Percentiles rank a stretch among this genome's conserved stretches.
phyloP scores from a whole-genome alignment of 2,113 vertebrate species.

The Syrmaticus mikado region DNA sequence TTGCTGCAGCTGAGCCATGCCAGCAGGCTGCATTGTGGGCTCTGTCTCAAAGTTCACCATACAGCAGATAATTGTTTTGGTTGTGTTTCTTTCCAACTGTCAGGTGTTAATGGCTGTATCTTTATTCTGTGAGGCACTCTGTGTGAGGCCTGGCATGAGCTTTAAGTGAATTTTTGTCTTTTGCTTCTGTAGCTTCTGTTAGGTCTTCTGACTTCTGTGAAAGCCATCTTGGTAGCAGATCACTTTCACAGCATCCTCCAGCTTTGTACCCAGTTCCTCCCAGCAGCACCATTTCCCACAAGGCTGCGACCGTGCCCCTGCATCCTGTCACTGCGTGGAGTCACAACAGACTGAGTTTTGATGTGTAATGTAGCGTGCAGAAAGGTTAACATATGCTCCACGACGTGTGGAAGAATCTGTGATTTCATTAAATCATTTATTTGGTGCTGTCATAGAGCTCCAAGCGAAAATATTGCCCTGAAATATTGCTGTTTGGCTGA shows the following conservation, averaged over 20 bases:
- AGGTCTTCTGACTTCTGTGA: background rate
- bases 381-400: accelerated
- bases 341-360: accelerated
- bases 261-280: background rate
- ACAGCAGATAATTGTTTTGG: background rate
- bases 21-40: accelerated
- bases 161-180: background rate
- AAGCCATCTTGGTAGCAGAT: background rate
- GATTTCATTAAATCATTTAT: background rate
- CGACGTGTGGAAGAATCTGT: background rate
- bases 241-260: background rate
- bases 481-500: accelerated
- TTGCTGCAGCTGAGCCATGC: background rate
- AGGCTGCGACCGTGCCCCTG: accelerated
- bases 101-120: accelerated
- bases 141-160: background rate
- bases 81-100: background rate
- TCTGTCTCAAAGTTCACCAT: accelerated
- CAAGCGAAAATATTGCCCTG: background rate
- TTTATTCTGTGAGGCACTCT: background rate
- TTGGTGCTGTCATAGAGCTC: background rate
- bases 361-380: background rate
- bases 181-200: background rate
- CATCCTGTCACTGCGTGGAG: accelerated
- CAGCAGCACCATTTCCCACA: background rate